Evolutionary conservation across 2,113 vertebrate species (phyloP).

Genomic region (Egretta garzetta): DNA sequence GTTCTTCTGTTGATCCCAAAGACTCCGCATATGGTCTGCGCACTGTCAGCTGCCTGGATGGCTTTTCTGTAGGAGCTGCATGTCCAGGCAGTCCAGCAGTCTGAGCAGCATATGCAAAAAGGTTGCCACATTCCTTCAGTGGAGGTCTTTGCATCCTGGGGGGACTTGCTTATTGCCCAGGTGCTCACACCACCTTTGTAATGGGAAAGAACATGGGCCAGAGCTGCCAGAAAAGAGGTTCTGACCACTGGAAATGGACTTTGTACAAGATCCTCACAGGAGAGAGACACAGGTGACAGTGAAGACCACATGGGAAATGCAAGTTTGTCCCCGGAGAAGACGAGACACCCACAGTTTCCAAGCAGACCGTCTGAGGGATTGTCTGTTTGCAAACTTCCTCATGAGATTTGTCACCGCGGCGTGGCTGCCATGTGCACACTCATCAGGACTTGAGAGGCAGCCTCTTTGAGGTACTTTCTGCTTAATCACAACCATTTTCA

Average conservation of each 20-base stretch:
- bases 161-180: too few relatives aligned
- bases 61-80: background rate
- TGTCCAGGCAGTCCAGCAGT: background rate
- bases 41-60: background rate
- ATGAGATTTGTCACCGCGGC: background rate
- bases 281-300: background rate
- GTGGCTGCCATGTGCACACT: rapidly evolving
- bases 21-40: background rate
- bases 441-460: background rate
- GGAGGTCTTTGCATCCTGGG: background rate
- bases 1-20: background rate
- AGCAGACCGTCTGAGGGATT: background rate
- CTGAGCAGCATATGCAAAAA: background rate
- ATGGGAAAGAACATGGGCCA: background rate
- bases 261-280: background rate
- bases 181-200: background rate
- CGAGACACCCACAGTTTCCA: background rate
- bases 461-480: background rate
- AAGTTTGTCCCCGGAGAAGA: background rate
- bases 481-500: background rate
- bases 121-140: background rate
- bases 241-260: background rate
- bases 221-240: background rate
- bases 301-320: background rate
- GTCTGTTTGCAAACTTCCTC: background rate